These are phyloP conservation scores for Petrocephalus microphthalmus DNA, from an alignment of 2,113 vertebrate species.

Conservation along the genomic window DNA sequence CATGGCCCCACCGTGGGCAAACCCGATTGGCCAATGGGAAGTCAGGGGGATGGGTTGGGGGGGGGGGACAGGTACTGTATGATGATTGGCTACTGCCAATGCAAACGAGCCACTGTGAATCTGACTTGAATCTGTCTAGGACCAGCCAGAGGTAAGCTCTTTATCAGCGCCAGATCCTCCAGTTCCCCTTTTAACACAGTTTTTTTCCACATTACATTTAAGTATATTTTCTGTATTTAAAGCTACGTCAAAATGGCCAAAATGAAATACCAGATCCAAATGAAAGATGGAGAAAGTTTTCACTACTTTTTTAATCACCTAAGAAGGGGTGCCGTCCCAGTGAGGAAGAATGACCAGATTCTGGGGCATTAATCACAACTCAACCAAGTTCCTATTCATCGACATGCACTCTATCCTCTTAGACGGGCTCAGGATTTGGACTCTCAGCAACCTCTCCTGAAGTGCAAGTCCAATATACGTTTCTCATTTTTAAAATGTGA, in stretches of 20 bases:
- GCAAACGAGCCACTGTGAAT: not conserved
- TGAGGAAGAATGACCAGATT: not conserved
- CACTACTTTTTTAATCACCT: not conserved
- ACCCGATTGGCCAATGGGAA: not conserved
- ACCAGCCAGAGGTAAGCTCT: not conserved
- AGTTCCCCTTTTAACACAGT: not conserved
- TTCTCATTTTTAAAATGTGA: not conserved
- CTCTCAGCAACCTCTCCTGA: not conserved
- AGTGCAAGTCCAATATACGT: not conserved
- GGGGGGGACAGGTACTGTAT: not conserved
- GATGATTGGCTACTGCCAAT: not conserved
- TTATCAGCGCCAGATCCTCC: not conserved
- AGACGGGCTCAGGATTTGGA: not conserved
- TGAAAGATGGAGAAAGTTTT: not conserved
- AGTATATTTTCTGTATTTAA: not conserved
- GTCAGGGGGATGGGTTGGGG: not conserved
- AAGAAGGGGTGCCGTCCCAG: not conserved
- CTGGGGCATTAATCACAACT: not conserved
- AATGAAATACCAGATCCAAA: not conserved
- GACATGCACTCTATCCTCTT: not conserved
- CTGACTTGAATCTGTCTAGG: not conserved
- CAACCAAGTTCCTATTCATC: not conserved
- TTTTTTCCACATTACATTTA: not conserved
- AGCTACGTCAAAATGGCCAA: not conserved
- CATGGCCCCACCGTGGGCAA: not conserved